phyloP scores from a whole-genome alignment of 1,140 invertebrate species.

The Megalopta genalis region DNA sequence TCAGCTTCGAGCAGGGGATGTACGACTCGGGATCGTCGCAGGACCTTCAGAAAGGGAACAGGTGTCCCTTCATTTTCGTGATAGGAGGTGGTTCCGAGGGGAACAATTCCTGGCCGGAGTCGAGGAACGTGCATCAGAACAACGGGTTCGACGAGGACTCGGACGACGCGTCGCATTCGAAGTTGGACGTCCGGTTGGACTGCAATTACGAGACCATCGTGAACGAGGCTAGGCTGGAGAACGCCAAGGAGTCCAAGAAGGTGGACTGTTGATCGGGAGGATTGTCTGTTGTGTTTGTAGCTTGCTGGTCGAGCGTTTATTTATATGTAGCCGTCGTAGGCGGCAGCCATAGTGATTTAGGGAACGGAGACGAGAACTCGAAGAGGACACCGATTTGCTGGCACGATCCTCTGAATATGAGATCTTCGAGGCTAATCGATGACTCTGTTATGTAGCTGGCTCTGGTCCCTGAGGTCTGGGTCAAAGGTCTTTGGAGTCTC shows the following conservation, averaged over 20 bases:
- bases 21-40: slow-evolving; percentile 13
- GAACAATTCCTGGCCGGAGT: not conserved
- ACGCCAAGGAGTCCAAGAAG: not conserved
- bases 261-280: not conserved
- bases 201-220: not conserved
- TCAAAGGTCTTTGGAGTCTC: too few relatives aligned
- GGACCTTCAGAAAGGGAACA: slow-evolving; percentile 1
- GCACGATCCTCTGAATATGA: not conserved
- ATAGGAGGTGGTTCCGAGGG: not conserved
- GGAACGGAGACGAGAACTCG: not conserved
- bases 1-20: not conserved
- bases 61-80: slow-evolving; percentile 8
- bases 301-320: slow-evolving; percentile 32
- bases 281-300: not conserved
- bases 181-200: not conserved
- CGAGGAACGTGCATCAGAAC: slow-evolving; percentile 20
- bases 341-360: not conserved
- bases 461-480: too few relatives aligned
- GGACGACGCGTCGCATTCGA: not conserved
- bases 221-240: not conserved
- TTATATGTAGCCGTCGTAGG: not conserved
- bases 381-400: not conserved
- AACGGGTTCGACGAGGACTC: slow-evolving; percentile 5
- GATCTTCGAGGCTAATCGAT: too few relatives aligned
- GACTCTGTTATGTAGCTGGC: too few relatives aligned